phyloP scores from a whole-genome alignment of 2,113 vertebrate species.

The Pitta sordida region DNA sequence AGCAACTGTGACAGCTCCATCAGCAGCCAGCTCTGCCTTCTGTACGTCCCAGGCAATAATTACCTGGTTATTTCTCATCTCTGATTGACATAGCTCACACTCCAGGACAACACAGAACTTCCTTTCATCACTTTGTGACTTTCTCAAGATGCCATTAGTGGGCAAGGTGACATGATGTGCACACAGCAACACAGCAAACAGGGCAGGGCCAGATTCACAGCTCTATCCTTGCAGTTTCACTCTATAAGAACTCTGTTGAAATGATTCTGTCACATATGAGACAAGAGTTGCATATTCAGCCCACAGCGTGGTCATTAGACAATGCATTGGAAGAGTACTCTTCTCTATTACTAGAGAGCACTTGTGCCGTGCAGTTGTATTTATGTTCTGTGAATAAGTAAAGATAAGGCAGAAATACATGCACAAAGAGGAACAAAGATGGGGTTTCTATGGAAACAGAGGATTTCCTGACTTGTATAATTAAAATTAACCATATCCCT shows the following conservation, averaged over 20 bases:
- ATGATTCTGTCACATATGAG: not conserved
- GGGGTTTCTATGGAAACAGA: conserved; percentile 61
- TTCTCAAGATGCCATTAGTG: not conserved
- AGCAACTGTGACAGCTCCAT: not conserved
- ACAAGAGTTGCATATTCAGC: not conserved
- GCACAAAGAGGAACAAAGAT: conserved; percentile 1
- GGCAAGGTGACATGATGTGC: not conserved
- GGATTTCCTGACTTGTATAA: conserved; percentile 22
- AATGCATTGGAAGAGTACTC: not conserved
- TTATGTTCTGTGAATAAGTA: not conserved
- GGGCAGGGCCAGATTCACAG: not conserved
- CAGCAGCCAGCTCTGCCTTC: not conserved
- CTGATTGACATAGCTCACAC: not conserved
- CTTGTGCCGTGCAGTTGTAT: not conserved
- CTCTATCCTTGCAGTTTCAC: not conserved
- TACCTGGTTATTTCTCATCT: not conserved
- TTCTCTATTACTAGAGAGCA: not conserved
- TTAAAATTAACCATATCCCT: conserved; percentile 47
- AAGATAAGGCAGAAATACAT: not conserved
- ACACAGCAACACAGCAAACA: not conserved
- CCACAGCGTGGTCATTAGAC: not conserved
- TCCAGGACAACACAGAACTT: not conserved
- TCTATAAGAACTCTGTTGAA: not conserved
- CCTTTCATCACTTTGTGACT: not conserved
- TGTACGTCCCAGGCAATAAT: not conserved